These are phyloP conservation scores for Ariolimax columbianus DNA, from an alignment of 2,888 invertebrate species.

Conservation along the genomic window DNA sequence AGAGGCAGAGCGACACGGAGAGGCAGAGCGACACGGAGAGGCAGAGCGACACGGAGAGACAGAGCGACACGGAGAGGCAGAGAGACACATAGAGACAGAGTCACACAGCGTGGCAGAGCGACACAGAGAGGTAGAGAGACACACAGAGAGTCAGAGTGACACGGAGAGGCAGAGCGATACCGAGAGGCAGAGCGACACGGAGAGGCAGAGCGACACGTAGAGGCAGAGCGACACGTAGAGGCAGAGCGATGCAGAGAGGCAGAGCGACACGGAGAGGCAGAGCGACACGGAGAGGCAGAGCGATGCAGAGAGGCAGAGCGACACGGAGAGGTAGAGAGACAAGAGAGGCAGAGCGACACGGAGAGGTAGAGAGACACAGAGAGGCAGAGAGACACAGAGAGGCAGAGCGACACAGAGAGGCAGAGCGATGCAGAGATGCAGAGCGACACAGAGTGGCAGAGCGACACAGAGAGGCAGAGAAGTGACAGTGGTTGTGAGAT, in stretches of 20 bases:
- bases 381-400: not conserved
- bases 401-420: not conserved
- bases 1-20: constrained; percentile 5
- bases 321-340: not conserved
- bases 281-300: constrained; percentile 1
- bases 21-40: not conserved
- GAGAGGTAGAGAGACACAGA: not conserved
- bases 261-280: not conserved
- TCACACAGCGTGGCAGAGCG: too few relatives aligned
- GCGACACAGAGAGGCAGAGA: too few relatives aligned
- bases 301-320: not conserved
- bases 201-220: too few relatives aligned
- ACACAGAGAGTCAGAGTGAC: not conserved
- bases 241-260: constrained; percentile 14
- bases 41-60: too few relatives aligned
- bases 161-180: not conserved
- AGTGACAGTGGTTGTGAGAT: not conserved
- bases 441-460: constrained; percentile 5
- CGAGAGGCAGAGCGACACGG: constrained; percentile 14
- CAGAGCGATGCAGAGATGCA: not conserved
- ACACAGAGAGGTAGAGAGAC: too few relatives aligned
- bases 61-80: too few relatives aligned
- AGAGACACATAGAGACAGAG: too few relatives aligned
- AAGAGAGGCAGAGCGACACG: not conserved
- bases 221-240: constrained; percentile 17